Conservation (phyloP, 2,113 vertebrate species). For the Otolemur garnettii region DNA sequence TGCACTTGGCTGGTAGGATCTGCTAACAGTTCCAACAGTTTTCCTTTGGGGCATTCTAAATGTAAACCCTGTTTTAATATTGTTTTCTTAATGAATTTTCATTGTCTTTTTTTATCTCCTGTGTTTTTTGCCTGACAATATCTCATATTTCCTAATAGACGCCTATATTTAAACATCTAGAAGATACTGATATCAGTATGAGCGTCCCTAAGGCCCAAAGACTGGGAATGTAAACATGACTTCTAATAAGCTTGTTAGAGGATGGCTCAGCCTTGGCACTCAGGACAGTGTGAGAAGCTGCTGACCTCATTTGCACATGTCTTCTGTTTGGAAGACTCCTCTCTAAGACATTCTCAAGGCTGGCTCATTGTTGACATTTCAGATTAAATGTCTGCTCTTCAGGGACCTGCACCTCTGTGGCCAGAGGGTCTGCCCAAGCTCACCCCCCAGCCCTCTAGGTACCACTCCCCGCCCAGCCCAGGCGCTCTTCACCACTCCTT, state of each 20-base stretch:
- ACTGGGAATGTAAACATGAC: not conserved
- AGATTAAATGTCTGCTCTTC: not conserved
- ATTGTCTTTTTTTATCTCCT: not conserved
- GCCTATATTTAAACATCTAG: not conserved
- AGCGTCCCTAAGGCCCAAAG: not conserved
- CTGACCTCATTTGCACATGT: not conserved
- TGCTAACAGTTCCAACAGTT: not conserved
- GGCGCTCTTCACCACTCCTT: not conserved
- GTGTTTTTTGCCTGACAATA: not conserved
- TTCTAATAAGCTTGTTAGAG: not conserved
- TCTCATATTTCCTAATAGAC: not conserved
- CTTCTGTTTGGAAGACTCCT: not conserved
- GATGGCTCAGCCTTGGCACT: not conserved
- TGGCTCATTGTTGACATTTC: not conserved
- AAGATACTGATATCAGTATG: not conserved
- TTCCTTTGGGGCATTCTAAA: not conserved
- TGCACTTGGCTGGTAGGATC: not conserved
- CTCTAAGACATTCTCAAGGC: not conserved
- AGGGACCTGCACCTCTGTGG: not conserved
- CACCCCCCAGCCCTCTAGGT: rapidly evolving
- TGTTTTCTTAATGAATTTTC: conserved; percentile 19
- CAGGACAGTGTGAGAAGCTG: not conserved
- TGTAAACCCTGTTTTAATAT: not conserved
- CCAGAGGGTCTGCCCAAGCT: not conserved
- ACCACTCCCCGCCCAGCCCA: not conserved